Percentiles rank a stretch among this genome's conserved stretches.
These are phyloP conservation scores for Drosophila maculinotata DNA, from an alignment of 2,888 invertebrate genomes.

Conservation along the genomic window DNA sequence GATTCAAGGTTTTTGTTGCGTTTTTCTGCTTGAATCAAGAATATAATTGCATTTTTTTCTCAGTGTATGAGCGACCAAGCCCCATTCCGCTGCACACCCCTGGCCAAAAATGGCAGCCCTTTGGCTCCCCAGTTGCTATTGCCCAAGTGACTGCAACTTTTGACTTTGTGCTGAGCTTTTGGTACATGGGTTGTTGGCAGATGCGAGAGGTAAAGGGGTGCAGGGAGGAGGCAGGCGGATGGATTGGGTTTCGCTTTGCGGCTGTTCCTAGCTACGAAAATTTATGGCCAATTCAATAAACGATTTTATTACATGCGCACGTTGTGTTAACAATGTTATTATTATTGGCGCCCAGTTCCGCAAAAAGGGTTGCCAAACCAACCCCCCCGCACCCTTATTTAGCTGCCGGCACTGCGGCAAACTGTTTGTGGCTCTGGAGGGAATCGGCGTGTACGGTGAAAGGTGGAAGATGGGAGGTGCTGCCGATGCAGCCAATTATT, in stretches of 20 bases:
- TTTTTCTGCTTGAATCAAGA: no score
- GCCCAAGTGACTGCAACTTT: constrained; percentile 69
- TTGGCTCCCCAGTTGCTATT: neutral
- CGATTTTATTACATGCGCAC: constrained; percentile 82
- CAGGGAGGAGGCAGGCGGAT: no score
- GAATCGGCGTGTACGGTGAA: no score
- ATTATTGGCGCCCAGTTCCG: constrained; percentile 69
- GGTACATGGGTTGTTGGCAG: neutral
- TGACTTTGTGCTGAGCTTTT: constrained; percentile 60
- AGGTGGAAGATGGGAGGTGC: no score
- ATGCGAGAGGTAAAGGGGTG: neutral
- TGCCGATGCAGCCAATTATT: constrained; percentile 61
- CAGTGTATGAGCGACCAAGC: no score
- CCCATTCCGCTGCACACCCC: no score
- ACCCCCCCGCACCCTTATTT: neutral
- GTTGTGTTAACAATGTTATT: constrained; percentile 82
- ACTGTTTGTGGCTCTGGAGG: neutral
- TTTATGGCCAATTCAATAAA: constrained; percentile 83
- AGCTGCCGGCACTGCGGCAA: constrained; percentile 66
- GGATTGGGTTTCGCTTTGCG: constrained; percentile 46
- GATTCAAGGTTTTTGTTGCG: no score
- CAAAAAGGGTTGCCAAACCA: constrained; percentile 44
- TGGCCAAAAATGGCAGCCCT: no score
- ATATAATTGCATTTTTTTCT: no score
- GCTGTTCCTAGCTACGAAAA: constrained; percentile 73